Evolutionary conservation across 2,888 invertebrate species (phyloP), one percentile per base, ranked within the genome.

Genomic region (Lamellibrachia satsuma): DNA sequence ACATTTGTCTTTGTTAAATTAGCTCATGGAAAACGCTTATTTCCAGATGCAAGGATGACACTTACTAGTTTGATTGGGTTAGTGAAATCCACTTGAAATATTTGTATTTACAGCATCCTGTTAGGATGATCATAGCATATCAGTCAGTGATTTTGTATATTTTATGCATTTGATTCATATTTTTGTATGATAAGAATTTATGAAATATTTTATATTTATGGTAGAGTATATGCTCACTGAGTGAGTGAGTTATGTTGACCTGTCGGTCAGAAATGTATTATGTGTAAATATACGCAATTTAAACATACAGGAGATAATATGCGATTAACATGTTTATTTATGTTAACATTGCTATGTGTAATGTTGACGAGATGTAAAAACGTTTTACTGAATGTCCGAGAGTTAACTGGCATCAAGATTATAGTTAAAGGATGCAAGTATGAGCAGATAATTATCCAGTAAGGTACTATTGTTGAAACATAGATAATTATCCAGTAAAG

Each of bases 321-420:
- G 75, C 75, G 75, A 75, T 75, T 75, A 75, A 75, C 75, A 75
- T 75, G 75, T 75, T 75, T 75, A 75, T 75, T 75, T 75, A 75
- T 75, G 75, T 75, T 75, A 75, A 75, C 75, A 4, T 75, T 75
- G 75, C 75, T 75, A 75, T 75, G 75, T 15, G 75, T 75, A 75
- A 75, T 75, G 75, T 75, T 75, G 22, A 75, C 4, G 75, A 75
- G 15, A 75, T 15, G 11, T 15, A 15, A 22, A 75, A 75, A 75
- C 6, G 75, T 75, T 75, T 75, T n/a, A 75, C 55, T 55, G 9
- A 55, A 22, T 15, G 15, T 15, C 22, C 22, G 6, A 4, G 15
- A 15, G 75, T n/a, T n/a, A 75, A 22, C 15, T n/a, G n/a, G 75
- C n/a, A 22, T 15, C 15, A n/a, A 75, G 22, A 15, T 75, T n/a